Base-by-base conservation (phyloP, 2,888 invertebrate species). In the Pharmacophagus antenor region DNA sequence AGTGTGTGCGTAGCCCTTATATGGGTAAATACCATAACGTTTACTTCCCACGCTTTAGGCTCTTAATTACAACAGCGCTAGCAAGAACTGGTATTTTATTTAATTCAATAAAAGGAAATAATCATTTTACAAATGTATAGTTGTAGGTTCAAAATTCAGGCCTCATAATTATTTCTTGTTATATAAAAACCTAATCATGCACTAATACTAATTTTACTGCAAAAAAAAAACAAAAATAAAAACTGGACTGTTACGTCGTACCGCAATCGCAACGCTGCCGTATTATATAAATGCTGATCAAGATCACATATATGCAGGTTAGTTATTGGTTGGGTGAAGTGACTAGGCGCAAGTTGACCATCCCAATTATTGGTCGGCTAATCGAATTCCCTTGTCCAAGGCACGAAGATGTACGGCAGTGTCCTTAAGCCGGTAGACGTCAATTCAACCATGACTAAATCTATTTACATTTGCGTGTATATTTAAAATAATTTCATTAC, bases 361-460 rank as follows among this genome's bases (percentile, higher is more conserved):
- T 62, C 63, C 67, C 68, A 77, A 76, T 78, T 76, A 78, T 68
- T 70, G 68, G 65, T 62, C 52, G 66, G 65, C 74, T 81, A 81
- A 80, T 81, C 77, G 78, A 80, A 76, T 80, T 80, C 74, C 69
- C 74, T 66, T 81, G 79, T 80, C 70, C 62, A 63, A 63, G 62
- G 54, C 65, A 70, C 68, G 69, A 70, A 70, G 66, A 56, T 65
- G 65, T 51, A 47, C 56, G 53, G 51, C 41, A 46, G 58, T 20
- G 56, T 48, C 41, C 49, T 63, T 57, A 56, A 54, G 46, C 5
- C 46, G 54, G 46, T 56, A 55, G 21, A 56, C 56, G 52, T 58
- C 53, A 52, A 54, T 55, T 61, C 48, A 46, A 44, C 57, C 54
- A 52, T 61, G 6, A 27, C 44, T 44, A 37, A 50, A 56, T 37